Evolutionary conservation across 2,113 vertebrate genomes (phyloP).

Genomic region (Speoplatyrhinus poulsoni): DNA sequence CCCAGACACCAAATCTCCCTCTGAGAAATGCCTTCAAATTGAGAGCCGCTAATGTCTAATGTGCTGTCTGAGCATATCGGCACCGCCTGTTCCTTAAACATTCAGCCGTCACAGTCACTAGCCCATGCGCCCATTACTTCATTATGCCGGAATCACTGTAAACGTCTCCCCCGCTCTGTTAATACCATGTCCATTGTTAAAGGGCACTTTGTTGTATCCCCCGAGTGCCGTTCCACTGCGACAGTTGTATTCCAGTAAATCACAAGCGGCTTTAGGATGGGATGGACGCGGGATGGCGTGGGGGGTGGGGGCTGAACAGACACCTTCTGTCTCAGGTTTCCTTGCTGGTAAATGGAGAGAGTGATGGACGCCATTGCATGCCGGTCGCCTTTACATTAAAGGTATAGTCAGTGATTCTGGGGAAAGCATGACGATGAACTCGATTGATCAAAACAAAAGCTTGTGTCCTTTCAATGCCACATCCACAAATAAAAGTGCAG

Average conservation of each 20-base stretch:
- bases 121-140: slow-evolving; percentile 23
- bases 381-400: too few relatives aligned
- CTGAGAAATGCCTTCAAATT: slow-evolving; percentile 5
- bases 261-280: slow-evolving; percentile 9
- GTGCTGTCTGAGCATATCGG: background rate
- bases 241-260: slow-evolving; percentile 35
- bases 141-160: slow-evolving; percentile 43
- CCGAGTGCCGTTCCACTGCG: slow-evolving; percentile 24
- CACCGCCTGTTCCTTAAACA: slow-evolving; percentile 12
- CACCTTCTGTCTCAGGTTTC: too few relatives aligned
- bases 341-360: too few relatives aligned
- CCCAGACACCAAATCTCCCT: background rate
- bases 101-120: slow-evolving; percentile 19
- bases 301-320: background rate
- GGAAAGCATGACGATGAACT: too few relatives aligned
- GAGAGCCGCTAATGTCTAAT: slow-evolving; percentile 1
- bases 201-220: slow-evolving; percentile 40
- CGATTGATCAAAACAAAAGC: too few relatives aligned
- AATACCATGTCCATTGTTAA: slow-evolving; percentile 26
- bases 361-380: too few relatives aligned
- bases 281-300: background rate
- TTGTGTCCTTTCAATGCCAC: too few relatives aligned
- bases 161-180: slow-evolving; percentile 3
- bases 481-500: too few relatives aligned
- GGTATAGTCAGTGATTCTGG: too few relatives aligned